Evolutionary conservation across 2,888 invertebrate genomes (phyloP), one percentile per base, ranked within the genome.

Genomic region (Flabesymbios commensalis): DNA sequence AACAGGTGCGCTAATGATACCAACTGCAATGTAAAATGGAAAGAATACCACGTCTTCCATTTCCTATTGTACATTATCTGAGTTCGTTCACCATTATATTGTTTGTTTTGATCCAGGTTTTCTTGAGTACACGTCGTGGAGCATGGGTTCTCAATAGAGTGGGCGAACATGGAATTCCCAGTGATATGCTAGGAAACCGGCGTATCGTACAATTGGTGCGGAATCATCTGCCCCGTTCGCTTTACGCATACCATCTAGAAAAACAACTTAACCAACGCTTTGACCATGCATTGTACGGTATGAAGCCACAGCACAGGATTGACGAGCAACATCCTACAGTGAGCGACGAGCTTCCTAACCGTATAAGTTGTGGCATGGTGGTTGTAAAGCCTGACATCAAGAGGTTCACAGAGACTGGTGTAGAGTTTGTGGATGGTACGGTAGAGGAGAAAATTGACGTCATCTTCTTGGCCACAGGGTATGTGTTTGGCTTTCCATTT

Each of bases 401-500:
- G 19, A 28, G 69, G 10, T 71, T 80, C 56, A 78, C 77, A 0
- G 68, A 70, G 43, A 74, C 65, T 7, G 77, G 76, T 0, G 75
- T 78, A 3, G 71, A 74, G 60, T 80, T 80, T 67, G 73, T 67
- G 17, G 79, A 79, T 49, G 78, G 77, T 3, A 72, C 77, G 2
- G 67, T 68, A 52, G 75, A 73, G 28, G 75, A 79, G 31, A 63
- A 79, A 57, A 72, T 79, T 24, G 83, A 83, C 65, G 74, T 73
- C 5, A 75, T 83, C 0, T 67, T 83, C 22, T 57, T 80, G 65
- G 81, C 82, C 0, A 80, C 84, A 43, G 69, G 81, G 14, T 84
- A 83, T 70, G 71, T 70, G 1, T 83, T 84, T 65, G 79, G 76
- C 1, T 83, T 83, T 66, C 83, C 84, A 3, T 84, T 79, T 65